Conservation (phyloP, 1,140 invertebrate genomes). For the Scaptomyza hsui region DNA sequence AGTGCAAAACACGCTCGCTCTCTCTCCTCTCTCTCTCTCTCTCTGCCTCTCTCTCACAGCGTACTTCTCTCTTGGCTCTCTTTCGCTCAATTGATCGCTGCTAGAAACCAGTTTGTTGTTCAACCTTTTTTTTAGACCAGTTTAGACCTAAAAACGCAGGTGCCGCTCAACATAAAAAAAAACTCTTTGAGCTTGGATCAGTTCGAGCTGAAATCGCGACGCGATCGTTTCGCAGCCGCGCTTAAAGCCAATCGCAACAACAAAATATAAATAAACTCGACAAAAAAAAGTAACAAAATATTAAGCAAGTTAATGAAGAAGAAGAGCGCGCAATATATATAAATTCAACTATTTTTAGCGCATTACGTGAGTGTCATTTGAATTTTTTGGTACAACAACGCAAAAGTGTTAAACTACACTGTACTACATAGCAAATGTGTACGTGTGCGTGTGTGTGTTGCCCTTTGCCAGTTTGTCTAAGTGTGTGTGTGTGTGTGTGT, state of each 20-base stretch:
- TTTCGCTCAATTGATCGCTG: neutral
- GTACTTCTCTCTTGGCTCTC: neutral
- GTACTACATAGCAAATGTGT: constrained; percentile 20
- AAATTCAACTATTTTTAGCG: constrained; percentile 80
- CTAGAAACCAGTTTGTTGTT: constrained; percentile 51
- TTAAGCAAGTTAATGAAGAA: constrained; percentile 23
- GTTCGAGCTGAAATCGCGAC: constrained; percentile 67
- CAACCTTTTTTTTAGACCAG: constrained; percentile 57
- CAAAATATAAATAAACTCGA: constrained; percentile 22
- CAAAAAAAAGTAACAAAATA: constrained; percentile 31
- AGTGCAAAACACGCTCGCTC: constrained; percentile 53
- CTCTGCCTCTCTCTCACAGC: neutral
- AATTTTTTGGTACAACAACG: constrained; percentile 46
- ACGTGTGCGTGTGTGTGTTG: constrained; percentile 15
- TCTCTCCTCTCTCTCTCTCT: constrained; percentile 4
- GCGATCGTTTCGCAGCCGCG: constrained; percentile 54
- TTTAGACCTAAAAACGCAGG: constrained; percentile 66
- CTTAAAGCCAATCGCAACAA: constrained; percentile 38
- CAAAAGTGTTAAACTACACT: constrained; percentile 28
- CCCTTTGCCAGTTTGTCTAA: constrained; percentile 48
- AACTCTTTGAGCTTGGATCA: constrained; percentile 42
- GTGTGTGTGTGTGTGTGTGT: constrained; percentile 14
- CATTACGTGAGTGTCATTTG: constrained; percentile 79
- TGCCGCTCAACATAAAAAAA: constrained; percentile 30
- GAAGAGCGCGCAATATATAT: constrained; percentile 28